Evolutionary conservation across 2,113 vertebrate genomes (phyloP).

Genomic region (Indri indri): DNA sequence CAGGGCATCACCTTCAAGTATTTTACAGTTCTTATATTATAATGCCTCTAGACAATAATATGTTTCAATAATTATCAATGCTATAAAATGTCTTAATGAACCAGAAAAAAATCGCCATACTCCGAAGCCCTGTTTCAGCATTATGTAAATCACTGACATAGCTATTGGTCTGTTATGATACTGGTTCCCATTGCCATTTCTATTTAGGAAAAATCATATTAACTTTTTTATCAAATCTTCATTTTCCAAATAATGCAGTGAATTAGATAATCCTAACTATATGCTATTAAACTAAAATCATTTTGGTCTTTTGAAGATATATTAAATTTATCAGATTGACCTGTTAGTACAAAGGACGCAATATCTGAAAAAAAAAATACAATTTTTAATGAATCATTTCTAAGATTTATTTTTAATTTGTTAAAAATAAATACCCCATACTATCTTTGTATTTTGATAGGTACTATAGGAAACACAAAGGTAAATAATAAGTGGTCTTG

Average conservation of each 20-base stretch:
- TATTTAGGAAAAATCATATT: not conserved
- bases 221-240: not conserved
- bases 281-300: not conserved
- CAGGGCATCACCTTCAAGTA: not conserved
- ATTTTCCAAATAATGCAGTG: not conserved
- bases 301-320: not conserved
- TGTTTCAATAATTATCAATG: not conserved
- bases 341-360: not conserved
- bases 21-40: not conserved
- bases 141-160: not conserved
- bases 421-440: not conserved
- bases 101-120: not conserved
- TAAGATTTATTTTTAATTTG: not conserved
- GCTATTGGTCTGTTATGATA: not conserved
- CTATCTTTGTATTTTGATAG: not conserved
- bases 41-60: not conserved
- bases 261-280: not conserved
- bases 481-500: not conserved
- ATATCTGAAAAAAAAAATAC: not conserved
- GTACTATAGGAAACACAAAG: not conserved
- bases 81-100: not conserved
- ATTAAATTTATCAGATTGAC: not conserved
- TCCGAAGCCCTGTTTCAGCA: not conserved
- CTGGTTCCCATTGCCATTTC: not conserved
- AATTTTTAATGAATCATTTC: not conserved